A percentile compares a stretch with the other conserved stretches of the same genome.
Evolutionary conservation across 2,888 invertebrate genomes (phyloP).

Genomic region (Ennomos erosarius): DNA sequence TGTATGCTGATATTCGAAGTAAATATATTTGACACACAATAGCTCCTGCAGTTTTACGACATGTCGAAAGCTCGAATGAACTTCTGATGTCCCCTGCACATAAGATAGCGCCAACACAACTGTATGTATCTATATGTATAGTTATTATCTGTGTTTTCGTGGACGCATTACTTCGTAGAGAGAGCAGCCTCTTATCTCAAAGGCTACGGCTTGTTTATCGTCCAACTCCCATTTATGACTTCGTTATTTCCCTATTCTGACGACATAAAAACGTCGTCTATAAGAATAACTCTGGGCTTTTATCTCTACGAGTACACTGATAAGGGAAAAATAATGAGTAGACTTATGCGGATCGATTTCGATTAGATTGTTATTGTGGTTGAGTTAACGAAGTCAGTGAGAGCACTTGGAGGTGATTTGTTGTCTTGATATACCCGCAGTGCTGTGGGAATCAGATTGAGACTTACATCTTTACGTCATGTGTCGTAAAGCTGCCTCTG

Average conservation of each 20-base stretch:
- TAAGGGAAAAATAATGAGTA: conserved; percentile 79
- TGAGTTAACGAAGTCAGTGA: conserved; percentile 58
- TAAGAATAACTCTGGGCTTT: conserved; percentile 73
- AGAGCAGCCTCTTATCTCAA: conserved; percentile 67
- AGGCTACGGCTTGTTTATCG: conserved; percentile 78
- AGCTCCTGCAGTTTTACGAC: conserved; percentile 21
- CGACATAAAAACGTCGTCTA: conserved; percentile 81
- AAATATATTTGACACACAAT: conserved; percentile 18
- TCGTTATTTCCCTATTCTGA: conserved; percentile 82
- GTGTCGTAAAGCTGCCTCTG: conserved; percentile 53
- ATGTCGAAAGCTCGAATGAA: conserved; percentile 23
- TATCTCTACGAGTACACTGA: conserved; percentile 75
- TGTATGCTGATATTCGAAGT: conserved; percentile 5
- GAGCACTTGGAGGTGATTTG: conserved; percentile 34
- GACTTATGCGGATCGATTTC: conserved; percentile 70
- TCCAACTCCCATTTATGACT: conserved; percentile 78
- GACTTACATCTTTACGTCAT: conserved; percentile 34
- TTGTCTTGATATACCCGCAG: conserved; percentile 32
- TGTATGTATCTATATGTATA: conserved; percentile 43
- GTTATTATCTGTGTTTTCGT: conserved; percentile 55
- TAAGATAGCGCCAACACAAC: conserved; percentile 34
- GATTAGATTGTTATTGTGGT: conserved; percentile 75
- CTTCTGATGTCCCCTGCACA: conserved; percentile 22
- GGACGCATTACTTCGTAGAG: conserved; percentile 62
- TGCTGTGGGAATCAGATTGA: conserved; percentile 20